Conservation (phyloP, 2,113 vertebrate genomes). For the Tachuris rubrigastra region DNA sequence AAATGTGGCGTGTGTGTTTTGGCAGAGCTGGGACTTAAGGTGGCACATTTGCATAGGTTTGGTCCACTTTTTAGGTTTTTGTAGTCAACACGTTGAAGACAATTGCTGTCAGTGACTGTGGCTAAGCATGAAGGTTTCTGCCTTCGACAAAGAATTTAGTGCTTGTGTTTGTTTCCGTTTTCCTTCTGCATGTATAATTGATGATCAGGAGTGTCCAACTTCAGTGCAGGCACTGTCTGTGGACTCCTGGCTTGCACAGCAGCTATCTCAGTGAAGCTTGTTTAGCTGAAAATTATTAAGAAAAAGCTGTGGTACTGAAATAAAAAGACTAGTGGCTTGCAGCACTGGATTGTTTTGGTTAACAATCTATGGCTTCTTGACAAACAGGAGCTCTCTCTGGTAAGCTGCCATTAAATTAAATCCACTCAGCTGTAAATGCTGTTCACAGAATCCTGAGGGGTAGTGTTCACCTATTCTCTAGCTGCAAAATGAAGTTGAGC, state of each 20-base stretch:
- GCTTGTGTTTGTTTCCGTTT: not conserved
- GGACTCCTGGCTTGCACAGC: not conserved
- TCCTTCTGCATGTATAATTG: not conserved
- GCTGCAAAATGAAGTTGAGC: not conserved
- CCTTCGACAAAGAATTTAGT: not conserved
- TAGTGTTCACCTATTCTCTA: not conserved
- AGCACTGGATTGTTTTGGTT: not conserved
- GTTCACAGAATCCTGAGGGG: not conserved
- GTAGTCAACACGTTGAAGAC: not conserved
- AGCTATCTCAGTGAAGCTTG: not conserved
- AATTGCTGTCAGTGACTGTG: not conserved
- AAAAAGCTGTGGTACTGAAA: not conserved
- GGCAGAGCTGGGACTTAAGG: not conserved
- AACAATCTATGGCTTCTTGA: not conserved
- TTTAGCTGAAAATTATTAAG: not conserved
- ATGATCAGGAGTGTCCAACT: not conserved
- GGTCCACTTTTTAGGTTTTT: not conserved
- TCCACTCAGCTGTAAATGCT: not conserved
- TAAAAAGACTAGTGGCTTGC: not conserved
- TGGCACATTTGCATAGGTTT: not conserved
- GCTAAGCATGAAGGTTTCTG: not conserved
- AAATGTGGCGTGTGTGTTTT: not conserved
- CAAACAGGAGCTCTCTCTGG: not conserved
- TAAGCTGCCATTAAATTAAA: not conserved
- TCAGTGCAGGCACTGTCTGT: not conserved